Base-by-base conservation (phyloP, 2,113 vertebrate species). In the Xiphophorus couchianus region DNA sequence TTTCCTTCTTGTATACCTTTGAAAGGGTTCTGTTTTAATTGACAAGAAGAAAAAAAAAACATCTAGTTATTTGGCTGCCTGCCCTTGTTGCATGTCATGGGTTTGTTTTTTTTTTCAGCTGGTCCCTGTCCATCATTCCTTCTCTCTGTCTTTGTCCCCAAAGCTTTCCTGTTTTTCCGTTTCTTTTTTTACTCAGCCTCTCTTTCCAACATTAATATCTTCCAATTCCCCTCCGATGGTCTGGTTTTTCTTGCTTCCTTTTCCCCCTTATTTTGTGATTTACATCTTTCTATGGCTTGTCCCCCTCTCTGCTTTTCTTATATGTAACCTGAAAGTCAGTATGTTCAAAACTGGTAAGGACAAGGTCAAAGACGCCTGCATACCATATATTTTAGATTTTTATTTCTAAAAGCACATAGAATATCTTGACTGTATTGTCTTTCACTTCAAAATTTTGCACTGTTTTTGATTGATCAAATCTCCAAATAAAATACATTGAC, bases 1-100 rank as follows among this genome's bases (percentile, higher is more conserved):
- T 76, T 65, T 58, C 69, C 78, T 62, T 63, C 22, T 70, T 76
- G 68, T 73, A 42, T 72, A 78, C 66, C 68, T 81, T 83, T 77
- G 68, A 74, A 76, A 27, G 89, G 84, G 82, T 65, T 61, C 76
- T 42, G 63, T 80, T 90, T 85, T 90, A 90, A 91, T 88, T 92
- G 90, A 89, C 89, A 82, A n/a, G 6, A 58, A 72, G 60, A 48
- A 65, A 76, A 85, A 28, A 81, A 86, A 77, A 60, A 19, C 28
- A 28, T 19, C 73, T 68, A 29, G 69, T 85, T 83, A 78, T 86
- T 84, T 81, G 37, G 64, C 71, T 71, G 78, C 73, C 74, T 84
- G 77, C 77, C 75, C 54, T 80, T 86, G 87, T 83, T 88, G 84
- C 81, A 82, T 81, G 90, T 90, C 88, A 86, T 37, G 35, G 73